Percentiles rank a stretch among this genome's conserved stretches.
These are phyloP conservation scores for Panonychus citri DNA, from an alignment of 1,140 invertebrate species.

Conservation along the genomic window DNA sequence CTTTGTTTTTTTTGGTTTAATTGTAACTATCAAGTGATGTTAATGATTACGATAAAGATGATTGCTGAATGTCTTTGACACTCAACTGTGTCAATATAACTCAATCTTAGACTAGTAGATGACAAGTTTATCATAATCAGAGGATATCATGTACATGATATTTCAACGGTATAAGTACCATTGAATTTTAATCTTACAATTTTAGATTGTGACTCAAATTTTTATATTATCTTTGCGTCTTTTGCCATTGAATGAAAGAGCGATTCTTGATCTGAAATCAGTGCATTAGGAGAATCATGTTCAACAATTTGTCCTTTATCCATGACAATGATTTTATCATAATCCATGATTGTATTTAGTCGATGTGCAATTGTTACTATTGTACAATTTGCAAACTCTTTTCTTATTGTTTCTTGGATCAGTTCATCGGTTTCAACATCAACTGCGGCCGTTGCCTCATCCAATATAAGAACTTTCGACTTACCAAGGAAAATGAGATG, in stretches of 20 bases:
- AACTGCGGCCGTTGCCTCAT: conserved; percentile 36
- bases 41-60: too few relatives aligned
- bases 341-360: conserved; percentile 24
- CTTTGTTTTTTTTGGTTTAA: too few relatives aligned
- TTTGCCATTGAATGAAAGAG: not conserved
- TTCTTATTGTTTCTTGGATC: conserved; percentile 17
- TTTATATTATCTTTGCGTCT: too few relatives aligned
- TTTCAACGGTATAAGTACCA: too few relatives aligned
- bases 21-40: too few relatives aligned
- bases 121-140: too few relatives aligned
- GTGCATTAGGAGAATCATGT: conserved; percentile 21
- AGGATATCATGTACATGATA: too few relatives aligned
- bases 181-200: too few relatives aligned
- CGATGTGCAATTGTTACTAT: conserved; percentile 28
- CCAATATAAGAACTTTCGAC: conserved; percentile 1
- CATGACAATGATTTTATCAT: conserved; percentile 17
- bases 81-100: too few relatives aligned
- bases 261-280: conserved; percentile 15
- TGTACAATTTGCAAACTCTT: conserved; percentile 23
- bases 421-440: conserved; percentile 27
- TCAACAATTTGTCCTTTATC: conserved; percentile 26
- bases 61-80: too few relatives aligned
- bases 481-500: conserved; percentile 44
- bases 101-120: too few relatives aligned
- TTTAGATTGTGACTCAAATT: too few relatives aligned